A percentile compares a stretch with the other conserved stretches of the same genome.
Evolutionary conservation across 2,888 invertebrate species (phyloP).

Genomic region (Nephrocerus scutellatus): DNA sequence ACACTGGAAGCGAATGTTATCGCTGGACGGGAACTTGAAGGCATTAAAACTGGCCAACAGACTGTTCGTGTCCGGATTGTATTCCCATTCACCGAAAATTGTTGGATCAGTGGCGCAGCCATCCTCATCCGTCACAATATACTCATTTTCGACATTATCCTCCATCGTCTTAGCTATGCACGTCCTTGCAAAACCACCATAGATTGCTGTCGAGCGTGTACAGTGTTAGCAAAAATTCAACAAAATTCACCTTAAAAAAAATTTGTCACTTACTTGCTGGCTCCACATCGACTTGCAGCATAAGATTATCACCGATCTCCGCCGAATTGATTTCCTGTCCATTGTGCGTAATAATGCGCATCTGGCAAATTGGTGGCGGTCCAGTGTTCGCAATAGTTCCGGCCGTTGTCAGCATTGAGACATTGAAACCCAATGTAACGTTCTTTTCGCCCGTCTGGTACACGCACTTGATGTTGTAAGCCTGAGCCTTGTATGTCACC

Average conservation of each 20-base stretch:
- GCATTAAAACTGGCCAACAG: conserved; percentile 85
- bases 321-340: conserved; percentile 86
- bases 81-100: conserved; percentile 91
- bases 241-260: too few relatives aligned
- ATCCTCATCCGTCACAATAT: conserved; percentile 86
- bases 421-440: conserved; percentile 87
- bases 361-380: conserved; percentile 84
- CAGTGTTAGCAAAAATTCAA: too few relatives aligned
- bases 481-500: conserved; percentile 89
- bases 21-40: conserved; percentile 91
- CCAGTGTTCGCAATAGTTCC: conserved; percentile 94
- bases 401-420: conserved; percentile 90
- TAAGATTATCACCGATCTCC: conserved; percentile 84
- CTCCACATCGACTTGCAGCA: conserved; percentile 77
- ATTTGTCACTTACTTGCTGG: conserved; percentile 57
- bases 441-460: conserved; percentile 92
- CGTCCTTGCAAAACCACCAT: conserved; percentile 88
- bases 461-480: conserved; percentile 92
- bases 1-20: conserved; percentile 91
- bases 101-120: conserved; percentile 89
- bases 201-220: too few relatives aligned
- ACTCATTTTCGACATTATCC: conserved; percentile 80
- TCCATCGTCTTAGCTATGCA: conserved; percentile 91
- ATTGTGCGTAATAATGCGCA: conserved; percentile 81
- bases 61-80: conserved; percentile 77